Percentiles rank a stretch among this genome's conserved stretches.
These are phyloP conservation scores for Chelmon rostratus DNA, from an alignment of 2,797 vertebrate species.

Conservation along the genomic window DNA sequence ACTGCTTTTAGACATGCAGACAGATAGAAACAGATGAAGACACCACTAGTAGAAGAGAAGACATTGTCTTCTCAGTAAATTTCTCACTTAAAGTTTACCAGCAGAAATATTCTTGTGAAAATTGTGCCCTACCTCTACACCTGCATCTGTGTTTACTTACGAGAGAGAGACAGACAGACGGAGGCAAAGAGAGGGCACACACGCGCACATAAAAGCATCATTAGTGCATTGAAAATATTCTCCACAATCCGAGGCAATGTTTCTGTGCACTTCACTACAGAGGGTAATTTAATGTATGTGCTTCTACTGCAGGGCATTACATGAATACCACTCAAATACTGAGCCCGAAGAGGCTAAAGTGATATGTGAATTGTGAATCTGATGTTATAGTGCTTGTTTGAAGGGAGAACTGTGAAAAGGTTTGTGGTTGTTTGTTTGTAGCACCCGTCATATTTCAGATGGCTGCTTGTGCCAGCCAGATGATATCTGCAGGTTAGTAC, in stretches of 20 bases:
- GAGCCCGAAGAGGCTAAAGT: slow-evolving; percentile 1
- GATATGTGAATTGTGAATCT: slow-evolving; percentile 6
- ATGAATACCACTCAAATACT: neutral
- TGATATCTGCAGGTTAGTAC: neutral
- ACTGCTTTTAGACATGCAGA: neutral
- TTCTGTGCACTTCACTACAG: neutral
- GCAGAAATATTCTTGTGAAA: neutral
- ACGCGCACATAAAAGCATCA: neutral
- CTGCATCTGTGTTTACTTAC: neutral
- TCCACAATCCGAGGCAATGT: neutral
- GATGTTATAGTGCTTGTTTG: neutral
- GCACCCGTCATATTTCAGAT: neutral
- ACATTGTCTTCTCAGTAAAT: too few species aligned
- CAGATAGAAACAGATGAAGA: neutral
- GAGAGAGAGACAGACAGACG: neutral
- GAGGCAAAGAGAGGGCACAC: neutral
- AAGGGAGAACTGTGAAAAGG: neutral
- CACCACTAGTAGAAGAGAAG: neutral
- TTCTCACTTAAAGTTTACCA: too few species aligned
- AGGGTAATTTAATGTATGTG: neutral
- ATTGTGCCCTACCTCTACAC: neutral
- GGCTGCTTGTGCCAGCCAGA: slow-evolving; percentile 2
- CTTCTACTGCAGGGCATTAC: slow-evolving; percentile 2
- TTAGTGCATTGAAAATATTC: too few species aligned
- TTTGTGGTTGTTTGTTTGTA: slow-evolving; percentile 7